These are phyloP conservation scores for Characodon lateralis DNA, from an alignment of 2,797 vertebrate genomes.

Conservation along the genomic window DNA sequence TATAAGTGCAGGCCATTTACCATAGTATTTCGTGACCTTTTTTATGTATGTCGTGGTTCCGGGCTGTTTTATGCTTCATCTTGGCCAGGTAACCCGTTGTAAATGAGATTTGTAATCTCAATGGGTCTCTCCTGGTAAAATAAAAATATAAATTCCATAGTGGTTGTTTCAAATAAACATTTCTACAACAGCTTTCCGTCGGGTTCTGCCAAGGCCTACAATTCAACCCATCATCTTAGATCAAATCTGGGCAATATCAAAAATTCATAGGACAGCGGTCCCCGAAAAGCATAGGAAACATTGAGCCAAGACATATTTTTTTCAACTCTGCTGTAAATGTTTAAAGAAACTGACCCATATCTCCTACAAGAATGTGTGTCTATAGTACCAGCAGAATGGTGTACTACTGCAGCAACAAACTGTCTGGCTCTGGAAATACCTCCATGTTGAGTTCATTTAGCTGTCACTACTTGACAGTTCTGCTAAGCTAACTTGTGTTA, in stretches of 20 bases:
- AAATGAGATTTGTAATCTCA: not conserved
- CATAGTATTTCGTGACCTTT: not conserved
- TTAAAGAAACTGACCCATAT: not conserved
- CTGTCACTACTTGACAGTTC: slow-evolving; percentile 4
- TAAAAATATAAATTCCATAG: not conserved
- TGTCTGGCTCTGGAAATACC: not conserved
- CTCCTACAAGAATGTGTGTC: not conserved
- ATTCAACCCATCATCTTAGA: too few relatives aligned
- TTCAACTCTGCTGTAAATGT: not conserved
- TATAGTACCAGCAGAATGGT: not conserved
- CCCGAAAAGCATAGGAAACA: not conserved
- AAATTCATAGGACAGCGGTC: not conserved
- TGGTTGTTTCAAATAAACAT: not conserved
- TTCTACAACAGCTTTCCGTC: not conserved
- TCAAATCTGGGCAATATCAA: not conserved
- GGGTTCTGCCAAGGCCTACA: too few relatives aligned
- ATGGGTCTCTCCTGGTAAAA: not conserved
- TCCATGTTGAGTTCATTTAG: slow-evolving; percentile 2
- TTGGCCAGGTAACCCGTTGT: not conserved
- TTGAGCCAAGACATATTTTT: not conserved
- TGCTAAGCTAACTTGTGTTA: slow-evolving; percentile 2
- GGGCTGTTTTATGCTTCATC: not conserved
- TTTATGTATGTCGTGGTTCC: not conserved
- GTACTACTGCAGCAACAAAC: not conserved
- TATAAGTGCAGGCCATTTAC: too few relatives aligned